Evolutionary conservation across 2,113 vertebrate species (phyloP).

Genomic region (Alectura lathami): DNA sequence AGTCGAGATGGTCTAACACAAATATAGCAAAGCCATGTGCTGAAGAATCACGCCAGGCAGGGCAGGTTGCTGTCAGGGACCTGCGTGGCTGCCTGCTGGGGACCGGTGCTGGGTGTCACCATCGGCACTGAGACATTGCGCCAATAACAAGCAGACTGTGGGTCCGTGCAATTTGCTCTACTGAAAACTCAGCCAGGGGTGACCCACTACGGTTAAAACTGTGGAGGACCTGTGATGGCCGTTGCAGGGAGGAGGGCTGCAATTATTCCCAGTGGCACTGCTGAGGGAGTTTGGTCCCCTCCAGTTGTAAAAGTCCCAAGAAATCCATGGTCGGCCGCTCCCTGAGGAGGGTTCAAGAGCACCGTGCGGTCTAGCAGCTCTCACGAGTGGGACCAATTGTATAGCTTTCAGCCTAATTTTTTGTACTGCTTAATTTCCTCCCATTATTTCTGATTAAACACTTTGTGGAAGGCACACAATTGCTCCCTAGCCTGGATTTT

Average conservation of each 20-base stretch:
- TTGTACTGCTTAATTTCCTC: neutral
- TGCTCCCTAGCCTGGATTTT: slow-evolving; percentile 41
- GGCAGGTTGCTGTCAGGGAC: neutral
- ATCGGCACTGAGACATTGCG: neutral
- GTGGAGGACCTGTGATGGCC: neutral
- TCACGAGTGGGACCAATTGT: neutral
- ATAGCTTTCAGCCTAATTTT: neutral
- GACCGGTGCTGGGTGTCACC: neutral
- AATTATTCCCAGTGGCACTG: neutral
- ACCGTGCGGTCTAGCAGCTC: neutral
- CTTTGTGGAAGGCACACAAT: neutral
- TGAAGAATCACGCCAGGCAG: neutral
- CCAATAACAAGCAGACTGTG: neutral
- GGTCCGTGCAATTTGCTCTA: neutral
- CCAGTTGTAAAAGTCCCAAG: neutral
- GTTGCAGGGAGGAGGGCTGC: neutral
- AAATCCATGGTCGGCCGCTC: fast-evolving
- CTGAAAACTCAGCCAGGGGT: fast-evolving
- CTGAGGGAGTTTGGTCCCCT: neutral
- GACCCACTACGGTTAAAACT: neutral
- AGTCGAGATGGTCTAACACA: neutral
- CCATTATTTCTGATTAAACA: slow-evolving; percentile 10
- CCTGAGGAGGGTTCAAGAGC: neutral
- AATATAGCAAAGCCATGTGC: fast-evolving
- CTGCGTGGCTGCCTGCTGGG: neutral